Conservation (phyloP, 2,797 vertebrate species). For the Serranus cabrilla region DNA sequence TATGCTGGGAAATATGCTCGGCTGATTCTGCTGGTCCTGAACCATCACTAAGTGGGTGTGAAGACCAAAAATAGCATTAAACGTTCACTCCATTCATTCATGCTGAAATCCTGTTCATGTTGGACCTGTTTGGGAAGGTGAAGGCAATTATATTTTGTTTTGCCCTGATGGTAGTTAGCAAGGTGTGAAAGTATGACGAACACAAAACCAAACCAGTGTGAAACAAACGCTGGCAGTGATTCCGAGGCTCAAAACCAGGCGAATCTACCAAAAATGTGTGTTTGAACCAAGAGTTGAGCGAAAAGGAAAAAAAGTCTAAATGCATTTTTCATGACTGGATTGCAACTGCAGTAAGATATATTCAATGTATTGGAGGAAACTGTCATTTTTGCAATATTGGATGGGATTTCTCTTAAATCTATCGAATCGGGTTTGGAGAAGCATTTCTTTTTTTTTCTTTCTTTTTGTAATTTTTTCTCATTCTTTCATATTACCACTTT, state of each 20-base stretch:
- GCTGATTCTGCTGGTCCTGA: not conserved
- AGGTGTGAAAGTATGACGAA: not conserved
- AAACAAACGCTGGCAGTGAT: not conserved
- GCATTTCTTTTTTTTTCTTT: no score
- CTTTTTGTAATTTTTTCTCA: no score
- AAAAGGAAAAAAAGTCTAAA: no score
- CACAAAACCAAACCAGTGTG: not conserved
- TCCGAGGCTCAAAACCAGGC: not conserved
- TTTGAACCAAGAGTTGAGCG: no score
- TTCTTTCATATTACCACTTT: no score
- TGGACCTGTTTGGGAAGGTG: not conserved
- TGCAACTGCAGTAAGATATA: no score
- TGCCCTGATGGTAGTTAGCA: not conserved
- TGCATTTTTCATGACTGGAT: no score
- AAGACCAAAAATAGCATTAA: not conserved
- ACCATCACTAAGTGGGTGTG: not conserved
- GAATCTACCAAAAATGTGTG: not conserved
- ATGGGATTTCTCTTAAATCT: no score
- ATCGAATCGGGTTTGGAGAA: no score
- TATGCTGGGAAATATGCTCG: not conserved
- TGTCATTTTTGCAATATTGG: no score
- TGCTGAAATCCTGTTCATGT: not conserved
- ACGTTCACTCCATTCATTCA: not conserved
- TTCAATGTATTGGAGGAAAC: no score
- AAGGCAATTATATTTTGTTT: not conserved